phyloP scores from a whole-genome alignment of 2,797 vertebrate genomes.

The Sebastes cheni region DNA sequence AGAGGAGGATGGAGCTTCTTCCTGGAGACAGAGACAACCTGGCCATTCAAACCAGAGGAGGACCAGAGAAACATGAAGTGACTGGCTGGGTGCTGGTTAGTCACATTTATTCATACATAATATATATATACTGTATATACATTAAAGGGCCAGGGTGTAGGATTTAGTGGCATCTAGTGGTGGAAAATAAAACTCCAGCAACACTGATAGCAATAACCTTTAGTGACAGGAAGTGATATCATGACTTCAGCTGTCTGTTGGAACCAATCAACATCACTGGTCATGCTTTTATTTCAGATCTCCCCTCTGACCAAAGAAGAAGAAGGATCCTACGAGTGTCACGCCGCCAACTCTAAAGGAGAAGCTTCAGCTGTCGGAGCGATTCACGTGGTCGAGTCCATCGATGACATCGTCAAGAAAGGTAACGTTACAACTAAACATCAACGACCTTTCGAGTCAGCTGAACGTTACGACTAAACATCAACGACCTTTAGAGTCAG shows the following conservation, averaged over 20 bases:
- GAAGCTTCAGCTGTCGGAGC: conserved; percentile 86
- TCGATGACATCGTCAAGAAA: conserved; percentile 82
- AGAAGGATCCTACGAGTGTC: conserved; percentile 90
- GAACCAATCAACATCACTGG: conserved; percentile 1
- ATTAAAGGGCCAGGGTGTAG: too few relatives aligned
- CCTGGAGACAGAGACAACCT: conserved; percentile 93
- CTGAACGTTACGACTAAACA: too few relatives aligned
- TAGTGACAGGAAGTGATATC: conserved; percentile 9
- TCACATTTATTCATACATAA: not conserved
- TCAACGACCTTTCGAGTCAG: too few relatives aligned
- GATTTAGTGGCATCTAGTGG: too few relatives aligned
- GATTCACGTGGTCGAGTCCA: conserved; percentile 87
- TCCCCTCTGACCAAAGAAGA: conserved; percentile 89
- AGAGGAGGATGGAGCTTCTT: conserved; percentile 86
- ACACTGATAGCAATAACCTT: not conserved
- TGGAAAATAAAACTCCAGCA: not conserved
- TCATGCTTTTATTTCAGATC: conserved; percentile 75
- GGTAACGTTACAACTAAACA: conserved; percentile 62
- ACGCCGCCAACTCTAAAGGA: conserved; percentile 87
- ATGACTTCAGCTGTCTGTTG: not conserved
- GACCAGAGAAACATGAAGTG: conserved; percentile 94
- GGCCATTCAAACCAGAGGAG: conserved; percentile 92
- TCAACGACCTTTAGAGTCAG: too few relatives aligned
- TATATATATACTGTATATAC: not conserved
- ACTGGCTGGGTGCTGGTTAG: conserved; percentile 96